Evolutionary conservation across 30 jellyfish, hydroid and myxozoan species (phyloP).

Genomic region (Aurelia coerulea): DNA sequence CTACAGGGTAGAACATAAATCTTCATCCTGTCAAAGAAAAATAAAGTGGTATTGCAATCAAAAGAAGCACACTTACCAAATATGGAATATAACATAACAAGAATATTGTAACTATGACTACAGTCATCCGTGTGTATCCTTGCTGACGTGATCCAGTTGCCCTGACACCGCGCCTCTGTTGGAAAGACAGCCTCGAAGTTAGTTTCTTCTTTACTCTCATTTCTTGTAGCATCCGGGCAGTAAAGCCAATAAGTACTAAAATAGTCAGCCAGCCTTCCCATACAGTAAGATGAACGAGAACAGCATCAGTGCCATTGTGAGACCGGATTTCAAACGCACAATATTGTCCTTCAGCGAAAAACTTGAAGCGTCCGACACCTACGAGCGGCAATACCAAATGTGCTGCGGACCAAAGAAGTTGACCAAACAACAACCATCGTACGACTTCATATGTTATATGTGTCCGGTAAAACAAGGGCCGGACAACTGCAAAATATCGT

Average conservation of each 20-base stretch:
- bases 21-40: too few relatives aligned
- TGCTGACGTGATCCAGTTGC: conserved; percentile 57
- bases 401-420: conserved; percentile 53
- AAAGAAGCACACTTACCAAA: conserved; percentile 62
- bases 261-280: conserved; percentile 75
- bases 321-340: conserved; percentile 77
- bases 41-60: neutral
- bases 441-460: conserved; percentile 31
- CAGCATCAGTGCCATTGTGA: conserved; percentile 17
- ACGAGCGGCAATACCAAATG: conserved; percentile 69
- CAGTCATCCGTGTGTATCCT: conserved; percentile 81
- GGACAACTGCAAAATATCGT: conserved; percentile 73
- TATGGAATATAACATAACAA: conserved; percentile 73
- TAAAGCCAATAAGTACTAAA: conserved; percentile 14
- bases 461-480: conserved; percentile 73
- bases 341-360: conserved; percentile 56
- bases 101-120: conserved; percentile 57
- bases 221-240: conserved; percentile 42
- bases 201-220: conserved; percentile 52
- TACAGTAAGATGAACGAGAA: conserved; percentile 68
- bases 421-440: conserved; percentile 38
- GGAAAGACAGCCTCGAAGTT: conserved; percentile 50
- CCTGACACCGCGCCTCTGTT: conserved; percentile 57
- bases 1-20: too few relatives aligned
- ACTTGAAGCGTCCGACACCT: conserved; percentile 72